phyloP scores from a whole-genome alignment of 2,113 vertebrate species.

The Rostratula benghalensis region DNA sequence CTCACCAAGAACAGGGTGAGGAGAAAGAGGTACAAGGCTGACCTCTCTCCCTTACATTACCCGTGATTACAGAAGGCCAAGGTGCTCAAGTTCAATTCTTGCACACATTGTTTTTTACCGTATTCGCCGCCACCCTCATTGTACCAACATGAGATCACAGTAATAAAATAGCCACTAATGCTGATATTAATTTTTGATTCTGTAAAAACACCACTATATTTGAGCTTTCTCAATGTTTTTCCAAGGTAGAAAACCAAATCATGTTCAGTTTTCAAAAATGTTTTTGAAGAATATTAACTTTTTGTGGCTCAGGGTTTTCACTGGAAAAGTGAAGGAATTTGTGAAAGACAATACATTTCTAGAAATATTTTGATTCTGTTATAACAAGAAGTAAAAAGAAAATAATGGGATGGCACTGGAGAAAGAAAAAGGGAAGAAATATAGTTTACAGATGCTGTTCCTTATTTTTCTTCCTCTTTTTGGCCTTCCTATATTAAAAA shows the following conservation, averaged over 20 bases:
- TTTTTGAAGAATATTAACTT: background rate
- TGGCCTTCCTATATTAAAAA: constrained; percentile 67
- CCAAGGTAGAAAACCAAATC: background rate
- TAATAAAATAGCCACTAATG: background rate
- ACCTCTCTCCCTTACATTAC: background rate
- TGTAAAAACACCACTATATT: background rate
- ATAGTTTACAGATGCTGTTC: constrained; percentile 70
- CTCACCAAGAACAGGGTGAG: background rate
- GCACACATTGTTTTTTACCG: background rate
- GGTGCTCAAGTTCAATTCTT: background rate
- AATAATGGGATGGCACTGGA: constrained; percentile 55
- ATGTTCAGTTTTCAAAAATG: background rate
- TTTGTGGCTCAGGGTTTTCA: background rate
- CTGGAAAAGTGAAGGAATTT: background rate
- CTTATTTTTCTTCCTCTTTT: constrained; percentile 63
- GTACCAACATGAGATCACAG: background rate
- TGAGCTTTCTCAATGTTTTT: background rate
- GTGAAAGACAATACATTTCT: background rate
- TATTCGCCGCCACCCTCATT: background rate
- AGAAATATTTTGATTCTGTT: constrained; percentile 27
- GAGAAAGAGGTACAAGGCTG: background rate
- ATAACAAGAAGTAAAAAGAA: constrained; percentile 28
- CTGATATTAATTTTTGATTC: background rate
- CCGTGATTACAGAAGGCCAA: background rate
- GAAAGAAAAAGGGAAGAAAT: constrained; percentile 64